phyloP scores from a whole-genome alignment of 1,140 invertebrate genomes.

The Plutomurus gul region DNA sequence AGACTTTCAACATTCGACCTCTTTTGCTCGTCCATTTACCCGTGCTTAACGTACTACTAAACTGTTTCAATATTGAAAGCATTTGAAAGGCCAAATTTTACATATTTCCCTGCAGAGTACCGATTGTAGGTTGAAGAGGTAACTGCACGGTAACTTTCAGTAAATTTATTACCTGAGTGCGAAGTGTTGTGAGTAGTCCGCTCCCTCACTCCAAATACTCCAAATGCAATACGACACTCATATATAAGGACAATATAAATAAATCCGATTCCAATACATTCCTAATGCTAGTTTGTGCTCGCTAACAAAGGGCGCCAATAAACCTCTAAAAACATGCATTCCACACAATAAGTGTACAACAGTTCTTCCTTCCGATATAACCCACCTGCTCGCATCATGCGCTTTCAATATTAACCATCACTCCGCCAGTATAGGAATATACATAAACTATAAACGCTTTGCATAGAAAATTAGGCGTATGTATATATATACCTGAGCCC shows the following conservation, averaged over 20 bases:
- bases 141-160: too few species aligned
- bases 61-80: constrained; percentile 21
- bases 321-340: neutral
- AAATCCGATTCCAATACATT: constrained; percentile 8
- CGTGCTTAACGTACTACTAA: neutral
- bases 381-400: neutral
- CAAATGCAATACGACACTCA: too few species aligned
- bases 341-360: neutral
- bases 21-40: neutral
- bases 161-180: too few species aligned
- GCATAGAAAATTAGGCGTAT: too few species aligned
- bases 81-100: constrained; percentile 18
- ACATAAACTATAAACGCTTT: too few species aligned
- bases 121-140: too few species aligned
- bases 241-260: neutral
- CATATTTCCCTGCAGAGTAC: constrained; percentile 5
- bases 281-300: neutral
- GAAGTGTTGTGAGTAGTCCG: too few species aligned
- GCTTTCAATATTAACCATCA: too few species aligned
- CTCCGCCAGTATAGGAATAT: too few species aligned
- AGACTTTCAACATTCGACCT: constrained; percentile 7
- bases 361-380: neutral
- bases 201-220: too few species aligned
- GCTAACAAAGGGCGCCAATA: neutral
- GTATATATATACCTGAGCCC: too few species aligned